A percentile compares a stretch with the other conserved stretches of the same genome.
These are phyloP conservation scores for Holothuria scabra DNA, from an alignment of 53 echinoderm and acorn worm genomes.

Conservation along the genomic window DNA sequence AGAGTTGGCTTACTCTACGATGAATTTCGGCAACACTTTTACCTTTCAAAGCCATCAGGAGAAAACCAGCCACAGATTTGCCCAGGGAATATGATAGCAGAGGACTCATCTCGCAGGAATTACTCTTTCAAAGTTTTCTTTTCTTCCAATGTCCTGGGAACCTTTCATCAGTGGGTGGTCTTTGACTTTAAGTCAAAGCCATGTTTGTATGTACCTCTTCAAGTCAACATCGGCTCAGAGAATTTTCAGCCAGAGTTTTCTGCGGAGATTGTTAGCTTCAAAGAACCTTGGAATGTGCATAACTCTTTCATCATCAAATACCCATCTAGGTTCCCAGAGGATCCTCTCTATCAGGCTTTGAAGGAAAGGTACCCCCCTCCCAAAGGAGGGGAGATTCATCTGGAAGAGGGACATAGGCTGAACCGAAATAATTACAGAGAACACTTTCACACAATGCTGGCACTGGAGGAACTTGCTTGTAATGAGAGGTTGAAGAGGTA, in stretches of 20 bases:
- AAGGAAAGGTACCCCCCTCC: slow-evolving; percentile 33
- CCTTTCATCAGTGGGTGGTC: slow-evolving; percentile 94
- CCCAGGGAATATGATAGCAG: slow-evolving; percentile 63
- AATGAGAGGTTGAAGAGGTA: slow-evolving; percentile 82
- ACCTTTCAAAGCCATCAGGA: slow-evolving; percentile 63
- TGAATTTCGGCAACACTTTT: slow-evolving; percentile 80
- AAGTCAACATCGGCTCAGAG: slow-evolving; percentile 30
- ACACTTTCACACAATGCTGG: slow-evolving; percentile 89
- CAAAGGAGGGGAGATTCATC: neutral
- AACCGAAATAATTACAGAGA: slow-evolving; percentile 70
- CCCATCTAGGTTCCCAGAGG: slow-evolving; percentile 5
- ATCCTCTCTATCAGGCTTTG: slow-evolving; percentile 4
- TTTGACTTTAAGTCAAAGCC: slow-evolving; percentile 84
- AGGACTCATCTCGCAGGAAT: slow-evolving; percentile 35
- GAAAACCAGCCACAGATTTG: slow-evolving; percentile 80
- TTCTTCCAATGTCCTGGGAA: slow-evolving; percentile 65
- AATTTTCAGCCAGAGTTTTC: slow-evolving; percentile 16
- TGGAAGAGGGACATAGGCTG: slow-evolving; percentile 55
- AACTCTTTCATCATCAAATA: slow-evolving; percentile 37
- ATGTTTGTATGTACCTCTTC: slow-evolving; percentile 11
- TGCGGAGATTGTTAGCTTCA: neutral
- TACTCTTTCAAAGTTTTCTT: slow-evolving; percentile 76
- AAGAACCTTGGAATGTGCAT: slow-evolving; percentile 24
- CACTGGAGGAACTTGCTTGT: slow-evolving; percentile 80
- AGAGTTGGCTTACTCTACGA: slow-evolving; percentile 92